Conservation (phyloP, 1,140 invertebrate species). For the Ectropis grisescens region DNA sequence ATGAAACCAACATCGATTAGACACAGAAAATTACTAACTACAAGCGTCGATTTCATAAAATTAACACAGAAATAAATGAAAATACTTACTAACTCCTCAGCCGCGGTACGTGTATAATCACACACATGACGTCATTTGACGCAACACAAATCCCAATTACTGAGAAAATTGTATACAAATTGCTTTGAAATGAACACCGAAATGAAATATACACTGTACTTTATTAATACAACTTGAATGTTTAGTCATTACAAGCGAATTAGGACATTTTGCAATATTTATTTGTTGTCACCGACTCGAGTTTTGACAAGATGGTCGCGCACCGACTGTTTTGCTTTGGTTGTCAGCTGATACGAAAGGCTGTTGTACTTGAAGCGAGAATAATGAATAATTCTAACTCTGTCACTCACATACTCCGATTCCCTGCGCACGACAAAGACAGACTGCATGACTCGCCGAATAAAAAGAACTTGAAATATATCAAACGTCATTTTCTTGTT, state of each 20-base stretch:
- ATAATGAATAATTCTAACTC: conserved; percentile 19
- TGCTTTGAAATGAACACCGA: conserved; percentile 48
- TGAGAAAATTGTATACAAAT: conserved; percentile 61
- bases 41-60: conserved; percentile 32
- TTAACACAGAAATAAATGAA: conserved; percentile 62
- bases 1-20: conserved; percentile 39
- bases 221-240: conserved; percentile 46
- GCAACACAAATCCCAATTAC: conserved; percentile 68
- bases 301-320: conserved; percentile 72
- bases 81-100: conserved; percentile 67
- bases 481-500: conserved; percentile 58
- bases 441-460: conserved; percentile 22
- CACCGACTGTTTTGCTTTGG: conserved; percentile 72
- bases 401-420: conserved; percentile 6
- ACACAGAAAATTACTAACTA: conserved; percentile 27
- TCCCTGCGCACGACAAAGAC: conserved; percentile 23
- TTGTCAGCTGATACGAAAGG: conserved; percentile 70
- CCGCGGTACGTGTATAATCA: conserved; percentile 67
- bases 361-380: conserved; percentile 42
- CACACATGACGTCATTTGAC: conserved; percentile 71
- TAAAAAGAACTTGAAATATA: conserved; percentile 34
- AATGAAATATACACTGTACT: conserved; percentile 52
- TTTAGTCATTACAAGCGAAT: conserved; percentile 61
- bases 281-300: conserved; percentile 67
- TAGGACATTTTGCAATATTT: conserved; percentile 69